Base-by-base conservation (phyloP, 2,888 invertebrate species). In the Torymus aiolomorphi region DNA sequence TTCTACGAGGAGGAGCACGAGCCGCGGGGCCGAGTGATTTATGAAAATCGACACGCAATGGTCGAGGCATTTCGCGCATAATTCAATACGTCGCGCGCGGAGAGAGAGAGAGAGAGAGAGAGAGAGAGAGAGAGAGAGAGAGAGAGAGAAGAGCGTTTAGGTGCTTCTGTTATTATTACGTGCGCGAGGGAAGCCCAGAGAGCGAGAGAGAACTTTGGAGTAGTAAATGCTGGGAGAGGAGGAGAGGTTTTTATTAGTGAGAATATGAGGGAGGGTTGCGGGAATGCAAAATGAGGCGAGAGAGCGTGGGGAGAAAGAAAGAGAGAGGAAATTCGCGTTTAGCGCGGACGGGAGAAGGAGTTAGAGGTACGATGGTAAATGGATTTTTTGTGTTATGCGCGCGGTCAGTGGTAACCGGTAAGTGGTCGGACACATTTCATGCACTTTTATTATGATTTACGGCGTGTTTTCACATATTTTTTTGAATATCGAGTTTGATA, bases 31-130 rank as follows among this genome's bases (percentile, higher is more conserved):
- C 16, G 69, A 83, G 8, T 83, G 82, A 83, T 81, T 83, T 82
- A 82, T 82, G 77, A 76, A 83, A 82, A 82, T 83, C 81, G 81
- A 82, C 81, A 81, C 79, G 81, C 76, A 62, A 81, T 76, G 24
- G 42, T 18, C n/a, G 31, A 18, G 14, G 52, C 31, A 24, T 56
- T 69, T 69, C 31, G 57, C 57, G 31, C 20, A 16, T 70, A 70
- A 57, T 70, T 72, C 61, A 49, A 61, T 61, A 51, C 67, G 54
- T 42, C 42, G 42, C 8, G 42, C 8, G 4, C 2, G 31, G 4
- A 5, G 3, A 5, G 4, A 5, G 31, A 31, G 31, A 16, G 11
- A 2, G 5, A 16, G 13, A 51, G 66, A 20, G 18, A n/a, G 51
- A 18, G 52, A 18, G 14, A 2, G 61, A 61, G 10, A 20, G n/a